Conservation (phyloP, 2,888 invertebrate genomes). For the Ceriagrion tenellum region DNA sequence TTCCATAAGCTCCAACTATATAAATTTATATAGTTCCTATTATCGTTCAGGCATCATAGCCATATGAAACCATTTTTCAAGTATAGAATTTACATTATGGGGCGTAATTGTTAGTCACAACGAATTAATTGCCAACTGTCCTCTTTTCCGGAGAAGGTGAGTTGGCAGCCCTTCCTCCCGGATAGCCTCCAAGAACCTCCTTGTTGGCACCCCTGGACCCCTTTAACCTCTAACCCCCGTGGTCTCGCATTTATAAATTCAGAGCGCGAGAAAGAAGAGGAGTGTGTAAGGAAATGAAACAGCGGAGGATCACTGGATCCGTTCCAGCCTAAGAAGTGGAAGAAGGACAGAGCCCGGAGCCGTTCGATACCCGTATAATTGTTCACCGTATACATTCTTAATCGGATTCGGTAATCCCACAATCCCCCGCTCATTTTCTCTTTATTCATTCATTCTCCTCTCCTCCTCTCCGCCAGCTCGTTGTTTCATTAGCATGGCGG, state of each 20-base stretch:
- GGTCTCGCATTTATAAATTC: not conserved
- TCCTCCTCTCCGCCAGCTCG: not conserved
- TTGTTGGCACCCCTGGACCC: not conserved
- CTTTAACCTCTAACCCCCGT: not conserved
- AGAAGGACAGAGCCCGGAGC: not conserved
- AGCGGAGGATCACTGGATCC: not conserved
- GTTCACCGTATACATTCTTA: not conserved
- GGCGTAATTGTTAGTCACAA: no score
- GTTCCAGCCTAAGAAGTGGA: not conserved
- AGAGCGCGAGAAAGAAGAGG: not conserved
- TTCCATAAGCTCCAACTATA: no score
- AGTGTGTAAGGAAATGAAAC: not conserved
- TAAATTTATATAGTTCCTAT: no score
- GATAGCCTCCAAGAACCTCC: not conserved
- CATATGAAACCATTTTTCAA: no score
- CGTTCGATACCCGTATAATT: not conserved
- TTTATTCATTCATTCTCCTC: not conserved
- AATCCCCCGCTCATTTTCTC: constrained; percentile 9
- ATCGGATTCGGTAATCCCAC: constrained; percentile 32
- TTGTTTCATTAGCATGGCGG: constrained; percentile 34
- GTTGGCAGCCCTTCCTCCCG: not conserved
- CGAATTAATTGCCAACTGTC: no score
- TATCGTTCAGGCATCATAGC: no score
- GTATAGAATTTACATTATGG: no score
- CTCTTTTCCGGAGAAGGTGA: no score